Base-by-base conservation (phyloP, 1,140 invertebrate species). In the Proales similis region DNA sequence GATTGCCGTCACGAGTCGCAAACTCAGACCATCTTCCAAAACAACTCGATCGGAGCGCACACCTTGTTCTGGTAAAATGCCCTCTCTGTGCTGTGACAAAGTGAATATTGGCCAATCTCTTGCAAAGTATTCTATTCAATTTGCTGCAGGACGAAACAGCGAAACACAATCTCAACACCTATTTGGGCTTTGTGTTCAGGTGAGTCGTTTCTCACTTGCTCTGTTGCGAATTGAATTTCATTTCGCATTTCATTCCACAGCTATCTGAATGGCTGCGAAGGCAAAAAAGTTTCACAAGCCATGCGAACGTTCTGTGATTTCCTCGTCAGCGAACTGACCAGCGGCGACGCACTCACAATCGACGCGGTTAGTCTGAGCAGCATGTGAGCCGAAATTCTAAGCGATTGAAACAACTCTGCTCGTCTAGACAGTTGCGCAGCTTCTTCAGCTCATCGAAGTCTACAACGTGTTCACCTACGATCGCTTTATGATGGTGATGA, bases 301-400 rank as follows among this genome's bases (percentile, higher is more conserved):
- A 9, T 57, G 33, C 17, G 51, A 38, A 57, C 33, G 22, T 57
- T 57, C 32, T 57, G 51, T 24, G 51, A 57, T 39, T 57, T 42
- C 45, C 45, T 57, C 3, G 12, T 57, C 20, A 57, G 39, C 11
- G 51, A 57, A 42, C 45, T 22, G 11, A 7, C 36, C 27, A 57
- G 45, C 20, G 30, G n/a, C n/a, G n/a, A n/a, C n/a, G n/a, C n/a
- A n/a, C n/a, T n/a, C n/a, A n/a, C n/a, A n/a, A n/a, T n/a, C n/a
- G n/a, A n/a, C n/a, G n/a, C n/a, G n/a, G n/a, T n/a, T n/a, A n/a
- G n/a, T n/a, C n/a, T n/a, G n/a, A n/a, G n/a, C n/a, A n/a, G n/a
- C n/a, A n/a, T n/a, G n/a, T n/a, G n/a, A n/a, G n/a, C n/a, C n/a
- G n/a, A n/a, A n/a, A n/a, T n/a, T n/a, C n/a, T n/a, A n/a, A n/a